phyloP scores from a whole-genome alignment of 2,888 invertebrate species.

The Adelphocoris suturalis region DNA sequence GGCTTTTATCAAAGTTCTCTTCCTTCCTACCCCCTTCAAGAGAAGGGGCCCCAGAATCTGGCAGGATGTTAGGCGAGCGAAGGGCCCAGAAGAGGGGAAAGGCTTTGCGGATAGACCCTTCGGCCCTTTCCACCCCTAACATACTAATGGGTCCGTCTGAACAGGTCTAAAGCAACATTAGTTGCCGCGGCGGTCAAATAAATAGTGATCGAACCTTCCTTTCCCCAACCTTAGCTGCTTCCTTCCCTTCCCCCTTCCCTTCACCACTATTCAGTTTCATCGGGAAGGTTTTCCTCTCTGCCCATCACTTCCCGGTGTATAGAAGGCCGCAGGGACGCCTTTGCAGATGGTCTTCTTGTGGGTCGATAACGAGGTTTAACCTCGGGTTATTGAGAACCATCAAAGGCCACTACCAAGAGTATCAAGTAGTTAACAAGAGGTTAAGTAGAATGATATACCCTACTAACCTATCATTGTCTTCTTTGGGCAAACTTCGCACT shows the following conservation, averaged over 20 bases:
- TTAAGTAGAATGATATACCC: slow-evolving; percentile 18
- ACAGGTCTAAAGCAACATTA: slow-evolving; percentile 62
- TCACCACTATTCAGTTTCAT: not conserved
- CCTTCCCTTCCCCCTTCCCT: no score
- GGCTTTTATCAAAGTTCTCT: slow-evolving; percentile 55
- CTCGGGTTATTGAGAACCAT: slow-evolving; percentile 26
- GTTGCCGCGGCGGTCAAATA: slow-evolving; percentile 52
- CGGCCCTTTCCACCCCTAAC: slow-evolving; percentile 26
- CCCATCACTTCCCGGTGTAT: not conserved
- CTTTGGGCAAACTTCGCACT: slow-evolving; percentile 26
- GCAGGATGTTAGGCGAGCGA: slow-evolving; percentile 42
- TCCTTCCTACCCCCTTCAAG: not conserved
- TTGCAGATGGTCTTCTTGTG: slow-evolving; percentile 17
- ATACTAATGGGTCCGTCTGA: slow-evolving; percentile 62
- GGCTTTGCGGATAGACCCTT: slow-evolving; percentile 46
- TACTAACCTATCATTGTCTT: slow-evolving; percentile 22
- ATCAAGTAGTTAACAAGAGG: slow-evolving; percentile 18
- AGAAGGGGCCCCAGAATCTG: slow-evolving; percentile 1
- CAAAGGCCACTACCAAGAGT: slow-evolving; percentile 15
- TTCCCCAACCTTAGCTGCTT: not conserved
- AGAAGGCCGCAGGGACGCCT: not conserved
- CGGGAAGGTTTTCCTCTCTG: not conserved
- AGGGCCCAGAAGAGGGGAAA: not conserved
- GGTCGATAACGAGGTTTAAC: slow-evolving; percentile 27
- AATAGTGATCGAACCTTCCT: slow-evolving; percentile 63